These are phyloP conservation scores for Chloroceryle inda DNA, from an alignment of 2,797 vertebrate species.

Conservation along the genomic window DNA sequence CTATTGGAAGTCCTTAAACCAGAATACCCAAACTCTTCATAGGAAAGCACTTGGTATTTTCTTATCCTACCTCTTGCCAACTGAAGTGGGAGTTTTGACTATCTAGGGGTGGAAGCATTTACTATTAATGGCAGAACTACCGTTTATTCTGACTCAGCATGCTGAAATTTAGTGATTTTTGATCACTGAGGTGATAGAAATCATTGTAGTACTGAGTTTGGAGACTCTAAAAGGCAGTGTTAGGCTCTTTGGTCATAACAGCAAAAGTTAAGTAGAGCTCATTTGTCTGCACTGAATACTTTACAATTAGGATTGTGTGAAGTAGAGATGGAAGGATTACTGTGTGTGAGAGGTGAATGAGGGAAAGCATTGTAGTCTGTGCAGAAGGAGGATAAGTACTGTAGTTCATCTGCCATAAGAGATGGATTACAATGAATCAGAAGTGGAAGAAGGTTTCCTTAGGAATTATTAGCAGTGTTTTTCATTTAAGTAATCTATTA, in stretches of 20 bases:
- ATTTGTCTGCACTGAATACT: conserved; percentile 66
- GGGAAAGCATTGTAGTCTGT: conserved; percentile 56
- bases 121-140: conserved; percentile 21
- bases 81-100: background rate
- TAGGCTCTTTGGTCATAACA: conserved; percentile 33
- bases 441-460: conserved; percentile 66
- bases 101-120: background rate
- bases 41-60: conserved; percentile 6
- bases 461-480: conserved; percentile 71
- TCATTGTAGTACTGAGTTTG: background rate
- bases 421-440: conserved; percentile 69
- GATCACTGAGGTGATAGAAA: conserved; percentile 11
- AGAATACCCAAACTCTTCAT: background rate
- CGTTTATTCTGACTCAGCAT: background rate
- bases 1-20: background rate
- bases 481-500: conserved; percentile 72
- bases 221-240: conserved; percentile 37
- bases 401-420: conserved; percentile 68
- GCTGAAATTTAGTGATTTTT: conserved; percentile 21
- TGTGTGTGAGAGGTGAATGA: conserved; percentile 67
- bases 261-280: conserved; percentile 37
- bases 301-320: conserved; percentile 72
- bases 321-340: conserved; percentile 75
- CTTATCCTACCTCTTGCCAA: background rate
- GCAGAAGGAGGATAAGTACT: conserved; percentile 60